Base-by-base conservation (phyloP, 2,113 vertebrate species). In the Neolamprologus devosi region DNA sequence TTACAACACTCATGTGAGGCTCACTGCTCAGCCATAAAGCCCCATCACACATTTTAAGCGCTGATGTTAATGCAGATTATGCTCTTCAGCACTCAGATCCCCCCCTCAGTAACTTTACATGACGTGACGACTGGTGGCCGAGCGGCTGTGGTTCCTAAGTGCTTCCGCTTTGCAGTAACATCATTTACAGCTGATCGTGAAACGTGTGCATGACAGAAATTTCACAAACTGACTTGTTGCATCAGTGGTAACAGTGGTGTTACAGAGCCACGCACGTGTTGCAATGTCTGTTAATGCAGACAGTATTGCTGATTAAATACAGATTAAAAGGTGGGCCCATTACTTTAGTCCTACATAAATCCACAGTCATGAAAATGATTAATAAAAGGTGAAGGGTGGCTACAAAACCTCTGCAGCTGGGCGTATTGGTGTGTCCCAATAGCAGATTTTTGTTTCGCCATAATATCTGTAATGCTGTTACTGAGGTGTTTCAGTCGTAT, bases 41-140 rank as follows among this genome's bases (percentile, higher is more conserved):
- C 0, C 17, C 2, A 0, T 1, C 63, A 68, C 63, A 6, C 35
- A 1, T 3, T 68, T 21, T 40, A 68, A 0, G 35, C 8, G 7
- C 63, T 68, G 3, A 40, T 40, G 35, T 68, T 40, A 40, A 40
- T 68, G 63, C 0, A 19, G 28, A 33, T 60, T 19, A 60, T 60
- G 57, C 0, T 33, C 1, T 60, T 6, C 16, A 8, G 63, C 33
- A 68, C 19, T 63, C 58, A 19, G 16, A 33, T 19, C 30, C 16
- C 16, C 57, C 28, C 16, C 58, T n/a, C 33, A 3, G 35, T 40
- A 68, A 68, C 35, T 21, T 70, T 9, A 40, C 35, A 9, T 23
- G n/a, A 23, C 8, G 33, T 23, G 35, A 23, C 7, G 10, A n/a
- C 35, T 0, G 19, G 19, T 40, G 63, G 33, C 63, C 11, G 7